phyloP scores from a whole-genome alignment of 2,797 vertebrate species.

The Helarctos malayanus region DNA sequence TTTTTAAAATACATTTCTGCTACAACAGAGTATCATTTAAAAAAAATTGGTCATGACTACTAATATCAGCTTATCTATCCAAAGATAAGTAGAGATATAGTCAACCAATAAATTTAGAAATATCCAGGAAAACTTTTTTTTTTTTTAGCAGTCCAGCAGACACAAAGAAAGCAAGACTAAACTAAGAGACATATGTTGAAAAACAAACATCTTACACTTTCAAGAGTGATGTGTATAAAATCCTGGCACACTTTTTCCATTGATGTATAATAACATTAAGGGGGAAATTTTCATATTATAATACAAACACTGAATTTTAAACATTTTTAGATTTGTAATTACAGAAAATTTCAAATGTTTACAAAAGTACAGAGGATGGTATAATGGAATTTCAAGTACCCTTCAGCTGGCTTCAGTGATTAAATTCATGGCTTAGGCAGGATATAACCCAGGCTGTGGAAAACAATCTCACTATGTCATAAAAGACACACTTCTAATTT shows the following conservation, averaged over 20 bases:
- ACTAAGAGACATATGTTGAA: background rate
- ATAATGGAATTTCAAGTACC: background rate
- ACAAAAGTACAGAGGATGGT: background rate
- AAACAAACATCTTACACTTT: background rate
- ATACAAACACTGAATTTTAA: constrained; percentile 36
- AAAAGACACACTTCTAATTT: background rate
- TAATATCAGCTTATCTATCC: background rate
- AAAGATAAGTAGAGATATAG: background rate
- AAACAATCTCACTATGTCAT: background rate
- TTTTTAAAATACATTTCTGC: constrained; percentile 17
- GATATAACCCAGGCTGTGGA: background rate
- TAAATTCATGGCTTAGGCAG: background rate
- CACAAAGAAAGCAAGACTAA: background rate
- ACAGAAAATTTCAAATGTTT: constrained; percentile 9
- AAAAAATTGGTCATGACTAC: background rate
- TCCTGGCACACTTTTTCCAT: background rate
- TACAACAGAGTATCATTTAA: background rate
- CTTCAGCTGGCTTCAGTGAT: background rate
- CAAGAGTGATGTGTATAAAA: background rate
- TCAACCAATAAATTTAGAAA: background rate
- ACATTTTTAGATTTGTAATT: background rate
- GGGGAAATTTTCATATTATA: background rate
- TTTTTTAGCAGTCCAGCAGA: background rate
- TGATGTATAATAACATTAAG: background rate
- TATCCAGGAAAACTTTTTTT: background rate